Base-by-base conservation (phyloP, 1,140 invertebrate species). In the Lordiphosa clarofinis region DNA sequence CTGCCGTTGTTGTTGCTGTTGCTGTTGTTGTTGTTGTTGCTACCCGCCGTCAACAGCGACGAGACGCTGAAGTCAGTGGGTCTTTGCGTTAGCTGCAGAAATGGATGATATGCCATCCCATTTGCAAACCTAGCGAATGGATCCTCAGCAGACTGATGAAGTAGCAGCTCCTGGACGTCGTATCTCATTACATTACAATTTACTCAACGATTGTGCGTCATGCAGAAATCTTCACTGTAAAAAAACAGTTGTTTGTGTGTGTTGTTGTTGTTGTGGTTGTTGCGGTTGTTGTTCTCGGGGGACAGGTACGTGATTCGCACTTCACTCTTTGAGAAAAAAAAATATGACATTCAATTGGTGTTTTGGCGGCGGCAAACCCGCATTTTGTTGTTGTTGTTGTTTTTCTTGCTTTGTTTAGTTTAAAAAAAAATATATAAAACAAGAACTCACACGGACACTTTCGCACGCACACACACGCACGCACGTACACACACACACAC, bases 11-110 rank as follows among this genome's bases (percentile, higher is more conserved):
- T 75, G 58, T 53, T 63, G 89, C 49, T 72, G 65, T 46, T 54
- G 63, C 7, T 28, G 24, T 19, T 46, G 50, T 19, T 38, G 49
- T 65, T 67, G 40, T 58, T 74, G 72, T 70, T 73, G 65, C 86
- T 91, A 59, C 91, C 92, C 43, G 92, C 92, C 73, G 95, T 96
- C 81, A 97, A 92, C 89, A 97, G 91, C 84, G 95, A 96, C 74
- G 94, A 96, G 70, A 97, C 95, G 91, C 95, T 95, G 91, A 97
- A 97, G 92, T 97, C 96, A 82, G 96, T 96, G 89, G 95, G 95
- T 89, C 95, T 91, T 84, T 84, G 86, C 94, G 92, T 91, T 89
- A 92, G 90, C 90, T 93, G 92, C 90, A 93, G 89, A 90, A 92
- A 91, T 70, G 92, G 92, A 90, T 93, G 92, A 90, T 93, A 93